Conservation (phyloP, 2,888 invertebrate genomes). For the Tyria jacobaeae region DNA sequence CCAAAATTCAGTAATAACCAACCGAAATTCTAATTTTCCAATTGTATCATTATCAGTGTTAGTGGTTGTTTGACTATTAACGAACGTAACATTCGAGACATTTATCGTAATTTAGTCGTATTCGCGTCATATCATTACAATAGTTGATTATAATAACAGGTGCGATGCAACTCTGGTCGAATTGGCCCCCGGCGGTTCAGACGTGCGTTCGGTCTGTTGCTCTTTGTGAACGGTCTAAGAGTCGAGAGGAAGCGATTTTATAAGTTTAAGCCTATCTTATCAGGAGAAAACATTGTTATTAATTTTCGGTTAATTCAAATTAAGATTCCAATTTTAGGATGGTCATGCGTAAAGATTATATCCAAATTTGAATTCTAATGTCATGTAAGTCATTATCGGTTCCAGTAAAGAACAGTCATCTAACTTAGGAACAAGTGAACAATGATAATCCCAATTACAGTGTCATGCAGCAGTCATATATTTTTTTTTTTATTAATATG, state of each 20-base stretch:
- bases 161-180: constrained; percentile 63
- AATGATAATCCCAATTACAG: too few species aligned
- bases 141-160: constrained; percentile 78
- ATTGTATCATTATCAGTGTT: constrained; percentile 6
- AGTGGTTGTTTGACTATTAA: constrained; percentile 12
- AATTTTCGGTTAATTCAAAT: neutral
- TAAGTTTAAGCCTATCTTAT: neutral
- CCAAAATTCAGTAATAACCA: constrained; percentile 9
- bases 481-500: too few species aligned
- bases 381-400: too few species aligned
- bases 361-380: too few species aligned
- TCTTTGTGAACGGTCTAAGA: constrained; percentile 51
- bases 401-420: too few species aligned
- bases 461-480: too few species aligned
- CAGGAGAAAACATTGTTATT: neutral
- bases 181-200: constrained; percentile 69
- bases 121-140: constrained; percentile 58
- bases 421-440: too few species aligned
- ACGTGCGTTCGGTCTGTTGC: constrained; percentile 69
- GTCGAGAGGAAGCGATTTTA: constrained; percentile 42
- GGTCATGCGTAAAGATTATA: too few species aligned
- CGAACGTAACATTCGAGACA: constrained; percentile 17
- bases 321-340: too few species aligned
- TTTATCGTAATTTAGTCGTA: constrained; percentile 15
- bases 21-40: constrained; percentile 4